A percentile compares a stretch with the other conserved stretches of the same genome.
Conservation (phyloP, 2,888 invertebrate genomes). For the Bellardia bayeri region DNA sequence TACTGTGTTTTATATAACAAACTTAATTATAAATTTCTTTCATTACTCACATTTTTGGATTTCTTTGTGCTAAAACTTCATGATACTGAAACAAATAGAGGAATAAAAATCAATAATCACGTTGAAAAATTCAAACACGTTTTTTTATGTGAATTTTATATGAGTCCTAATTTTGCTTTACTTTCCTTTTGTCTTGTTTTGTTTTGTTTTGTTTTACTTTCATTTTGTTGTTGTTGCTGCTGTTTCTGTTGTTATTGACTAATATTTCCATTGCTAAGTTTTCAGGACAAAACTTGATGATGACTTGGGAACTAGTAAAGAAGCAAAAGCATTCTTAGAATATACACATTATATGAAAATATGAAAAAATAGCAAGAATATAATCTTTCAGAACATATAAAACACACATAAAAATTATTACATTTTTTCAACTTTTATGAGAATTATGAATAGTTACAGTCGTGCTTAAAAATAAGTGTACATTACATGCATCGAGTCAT, state of each 20-base stretch:
- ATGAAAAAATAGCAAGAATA: background rate
- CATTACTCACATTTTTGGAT: background rate
- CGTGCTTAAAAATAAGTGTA: background rate
- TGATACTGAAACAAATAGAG: background rate
- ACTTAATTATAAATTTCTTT: constrained; percentile 3
- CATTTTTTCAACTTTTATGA: background rate
- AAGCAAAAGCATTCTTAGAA: constrained; percentile 40
- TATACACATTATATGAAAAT: background rate
- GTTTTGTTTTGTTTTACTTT: constrained; percentile 6
- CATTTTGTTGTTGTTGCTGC: background rate
- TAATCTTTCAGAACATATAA: too few relatives aligned
- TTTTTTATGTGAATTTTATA: constrained; percentile 35
- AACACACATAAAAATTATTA: background rate
- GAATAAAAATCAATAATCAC: constrained; percentile 64
- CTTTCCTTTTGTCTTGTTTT: background rate
- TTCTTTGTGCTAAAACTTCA: background rate
- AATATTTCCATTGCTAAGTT: constrained; percentile 11
- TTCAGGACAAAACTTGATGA: constrained; percentile 8
- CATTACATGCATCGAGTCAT: too few relatives aligned
- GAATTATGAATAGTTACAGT: background rate
- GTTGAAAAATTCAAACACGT: constrained; percentile 54
- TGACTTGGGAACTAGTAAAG: background rate
- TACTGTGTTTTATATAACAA: background rate
- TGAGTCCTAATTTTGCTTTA: constrained; percentile 34
- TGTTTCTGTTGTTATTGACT: background rate